Base-by-base conservation (phyloP, 2,113 vertebrate species). In the Scartelaos histophorus region DNA sequence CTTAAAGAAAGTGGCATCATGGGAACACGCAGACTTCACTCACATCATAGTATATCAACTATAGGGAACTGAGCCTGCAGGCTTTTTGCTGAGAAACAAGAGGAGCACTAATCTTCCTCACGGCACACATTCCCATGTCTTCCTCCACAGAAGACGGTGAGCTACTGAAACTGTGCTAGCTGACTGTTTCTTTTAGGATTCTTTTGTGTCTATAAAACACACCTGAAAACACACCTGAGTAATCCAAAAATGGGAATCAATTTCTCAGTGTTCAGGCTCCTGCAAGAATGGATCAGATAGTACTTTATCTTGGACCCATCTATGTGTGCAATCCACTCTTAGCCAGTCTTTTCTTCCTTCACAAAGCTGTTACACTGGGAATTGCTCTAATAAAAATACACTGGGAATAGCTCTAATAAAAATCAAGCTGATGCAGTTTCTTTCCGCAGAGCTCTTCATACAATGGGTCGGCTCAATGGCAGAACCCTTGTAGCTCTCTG, bases 361-460 rank as follows among this genome's bases (percentile, higher is more conserved):
- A 25, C 25, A 34, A 34, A 25, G 22, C 25, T 25, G 12, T 10
- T 25, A 58, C 22, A 34, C 15, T 34, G 58, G 58, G 25, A 17
- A 64, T 64, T 38, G 61, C 34, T n/a, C 61, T n/a, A 64, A 64
- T 35, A 64, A 35, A 64, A 15, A 58, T 25, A 58, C 22, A 34
- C 25, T 19, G 58, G 58, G 25, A 17, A 64, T 64, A n/a, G 61
- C 34, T 38, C 61, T n/a, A 64, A 64, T 35, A 64, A 35, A 62
- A 64, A 38, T 35, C 34, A 38, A 43, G 34, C 56, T 38, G 34
- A 38, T 64, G 34, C 61, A 43, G 29, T 35, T 43, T 64, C 19
- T 57, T 61, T 64, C 61, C 2, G 2, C 17, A n/a, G 29, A 64
- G 29, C 61, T 21, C 34, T 62, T 62, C 60, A 64, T 43, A 64